Evolutionary conservation across 2,113 vertebrate species (phyloP).

Genomic region (Gulo gulo): DNA sequence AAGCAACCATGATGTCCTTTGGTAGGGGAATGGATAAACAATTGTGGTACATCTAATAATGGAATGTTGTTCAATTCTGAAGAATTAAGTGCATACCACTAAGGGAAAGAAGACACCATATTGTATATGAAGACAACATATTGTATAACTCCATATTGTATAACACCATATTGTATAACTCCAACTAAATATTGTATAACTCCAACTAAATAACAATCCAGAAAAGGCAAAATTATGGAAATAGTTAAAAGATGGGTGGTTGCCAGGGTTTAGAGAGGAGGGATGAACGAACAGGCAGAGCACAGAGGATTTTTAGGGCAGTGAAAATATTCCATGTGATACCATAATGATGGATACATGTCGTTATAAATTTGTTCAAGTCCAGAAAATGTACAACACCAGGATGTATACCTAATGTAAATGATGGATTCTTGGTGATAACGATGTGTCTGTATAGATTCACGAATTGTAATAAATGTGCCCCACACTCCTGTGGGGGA

Average conservation of each 20-base stretch:
- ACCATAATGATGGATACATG: neutral
- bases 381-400: neutral
- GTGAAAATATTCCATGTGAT: neutral
- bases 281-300: neutral
- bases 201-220: neutral
- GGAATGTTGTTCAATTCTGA: neutral
- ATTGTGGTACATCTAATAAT: neutral
- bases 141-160: too few relatives aligned
- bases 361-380: neutral
- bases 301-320: neutral
- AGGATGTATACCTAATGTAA: neutral
- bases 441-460: neutral
- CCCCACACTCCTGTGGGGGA: neutral
- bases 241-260: neutral
- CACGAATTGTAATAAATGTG: neutral
- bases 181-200: neutral
- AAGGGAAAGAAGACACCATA: neutral
- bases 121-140: too few relatives aligned
- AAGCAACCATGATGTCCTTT: neutral
- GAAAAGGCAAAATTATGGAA: neutral
- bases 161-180: too few relatives aligned
- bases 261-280: neutral
- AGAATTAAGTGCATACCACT: neutral
- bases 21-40: neutral
- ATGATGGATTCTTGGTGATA: neutral